Percentiles rank a stretch among this genome's conserved stretches.
These are phyloP conservation scores for Seriola aureovittata DNA, from an alignment of 2,113 vertebrate genomes.

Conservation along the genomic window DNA sequence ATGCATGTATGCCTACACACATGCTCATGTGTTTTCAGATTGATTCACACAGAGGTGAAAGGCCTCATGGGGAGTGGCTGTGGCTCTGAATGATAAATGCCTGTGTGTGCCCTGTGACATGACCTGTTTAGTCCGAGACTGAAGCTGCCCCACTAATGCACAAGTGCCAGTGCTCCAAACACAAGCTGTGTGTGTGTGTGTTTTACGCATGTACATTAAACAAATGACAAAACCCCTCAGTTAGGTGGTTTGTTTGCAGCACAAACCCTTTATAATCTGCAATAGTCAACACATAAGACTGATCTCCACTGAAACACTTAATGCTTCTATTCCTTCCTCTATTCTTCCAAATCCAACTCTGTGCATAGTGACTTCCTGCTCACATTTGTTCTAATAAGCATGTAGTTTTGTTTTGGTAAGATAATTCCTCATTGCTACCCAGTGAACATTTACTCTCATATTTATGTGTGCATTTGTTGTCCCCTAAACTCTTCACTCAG, in stretches of 20 bases:
- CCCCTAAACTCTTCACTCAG: constrained; percentile 1
- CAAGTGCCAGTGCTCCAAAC: not conserved
- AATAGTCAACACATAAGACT: not conserved
- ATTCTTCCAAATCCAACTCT: not conserved
- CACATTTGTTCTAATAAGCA: not conserved
- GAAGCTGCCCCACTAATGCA: constrained; percentile 25
- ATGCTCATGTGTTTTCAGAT: constrained; percentile 33
- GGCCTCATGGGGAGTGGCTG: constrained; percentile 38
- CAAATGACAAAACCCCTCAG: not conserved
- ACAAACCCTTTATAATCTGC: not conserved
- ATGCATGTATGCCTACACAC: constrained; percentile 13
- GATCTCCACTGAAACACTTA: not conserved
- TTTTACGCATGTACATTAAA: not conserved
- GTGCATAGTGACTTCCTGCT: not conserved
- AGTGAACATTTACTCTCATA: not conserved
- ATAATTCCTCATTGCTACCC: not conserved
- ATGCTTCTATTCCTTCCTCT: not conserved
- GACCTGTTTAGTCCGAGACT: constrained; percentile 37
- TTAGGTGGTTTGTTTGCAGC: not conserved
- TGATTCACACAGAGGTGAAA: constrained; percentile 47
- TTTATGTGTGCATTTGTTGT: constrained; percentile 2
- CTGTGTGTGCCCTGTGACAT: constrained; percentile 47
- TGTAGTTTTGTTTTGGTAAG: not conserved
- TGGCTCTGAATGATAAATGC: constrained; percentile 62
- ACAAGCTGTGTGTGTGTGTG: not conserved